Evolutionary conservation across 2,797 vertebrate species (phyloP), one percentile per base, ranked within the genome.

Genomic region (Myiothlypis coronata): DNA sequence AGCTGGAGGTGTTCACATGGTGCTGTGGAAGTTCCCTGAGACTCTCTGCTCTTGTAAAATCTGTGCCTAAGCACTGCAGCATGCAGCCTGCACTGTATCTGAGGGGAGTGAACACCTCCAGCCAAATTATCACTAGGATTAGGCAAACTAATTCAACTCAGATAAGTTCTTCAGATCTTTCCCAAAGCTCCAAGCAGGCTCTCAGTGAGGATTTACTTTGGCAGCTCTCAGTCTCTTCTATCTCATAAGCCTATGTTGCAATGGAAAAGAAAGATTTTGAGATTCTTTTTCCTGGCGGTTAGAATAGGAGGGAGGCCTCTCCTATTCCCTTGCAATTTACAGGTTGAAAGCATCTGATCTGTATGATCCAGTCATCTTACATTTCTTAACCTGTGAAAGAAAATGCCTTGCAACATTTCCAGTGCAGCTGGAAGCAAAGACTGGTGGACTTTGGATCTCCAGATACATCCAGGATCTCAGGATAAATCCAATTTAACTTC

Each of bases 261-360:
- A 86, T 90, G 91, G 91, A 95, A 93, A 95, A 91, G 59, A 85
- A 91, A 87, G 67, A 60, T 79, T 93, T 86, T 52, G 55, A 53
- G 72, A 56, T 39, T 68, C 57, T 72, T 90, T 93, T 95, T 94
- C 83, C 91, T 95, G 93, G 94, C 94, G 87, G 72, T 80, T 85
- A 49, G 44, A 91, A 64, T 1, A 81, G 44, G 47, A 94, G 68
- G 43, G 46, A 78, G 71, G 85, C 76, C 79, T 83, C 82, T 78
- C 32, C 22, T 71, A 28, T 41, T 75, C 16, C 13, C 81, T 81
- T 83, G n/a, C 69, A 81, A 50, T 75, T 83, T 39, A 65, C 92
- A 94, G 90, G 94, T 94, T 93, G 82, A 89, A 91, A 90, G 55
- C 57, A 78, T 90, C 78, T 70, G 71, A 85, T 74, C 65, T 76